phyloP scores from a whole-genome alignment of 2,888 invertebrate species.

The Acrobeloides nanus region DNA sequence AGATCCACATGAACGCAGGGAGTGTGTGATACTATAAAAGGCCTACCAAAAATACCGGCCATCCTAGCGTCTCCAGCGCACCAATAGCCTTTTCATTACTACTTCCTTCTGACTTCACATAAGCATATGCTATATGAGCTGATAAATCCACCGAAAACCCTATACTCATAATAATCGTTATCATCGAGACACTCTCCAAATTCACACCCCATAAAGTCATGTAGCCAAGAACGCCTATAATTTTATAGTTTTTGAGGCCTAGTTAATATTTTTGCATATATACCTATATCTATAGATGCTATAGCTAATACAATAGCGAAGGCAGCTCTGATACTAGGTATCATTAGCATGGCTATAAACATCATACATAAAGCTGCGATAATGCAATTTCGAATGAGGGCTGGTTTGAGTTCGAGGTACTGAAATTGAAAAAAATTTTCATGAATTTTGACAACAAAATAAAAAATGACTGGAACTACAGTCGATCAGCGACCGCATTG shows the following conservation, averaged over 20 bases:
- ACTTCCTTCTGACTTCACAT: conserved; percentile 70
- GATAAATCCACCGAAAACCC: conserved; percentile 72
- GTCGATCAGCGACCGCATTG: no score
- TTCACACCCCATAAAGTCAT: conserved; percentile 62
- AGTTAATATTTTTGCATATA: conserved; percentile 36
- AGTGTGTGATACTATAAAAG: no score
- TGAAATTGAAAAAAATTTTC: no score
- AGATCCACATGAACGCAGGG: no score
- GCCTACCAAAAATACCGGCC: conserved; percentile 67
- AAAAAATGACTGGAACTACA: conserved; percentile 17
- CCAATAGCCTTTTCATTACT: conserved; percentile 67
- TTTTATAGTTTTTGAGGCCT: not conserved
- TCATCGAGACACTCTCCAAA: conserved; percentile 73
- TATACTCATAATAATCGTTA: conserved; percentile 79
- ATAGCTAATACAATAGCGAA: conserved; percentile 89
- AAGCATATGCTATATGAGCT: conserved; percentile 68
- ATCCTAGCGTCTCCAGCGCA: conserved; percentile 76
- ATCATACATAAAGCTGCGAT: conserved; percentile 86
- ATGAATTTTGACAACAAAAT: no score
- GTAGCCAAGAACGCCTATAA: conserved; percentile 45
- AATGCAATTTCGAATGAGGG: conserved; percentile 64
- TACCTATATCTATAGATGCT: conserved; percentile 58
- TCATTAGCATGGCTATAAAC: conserved; percentile 83
- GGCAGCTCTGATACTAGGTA: conserved; percentile 80
- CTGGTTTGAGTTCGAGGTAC: conserved; percentile 50